phyloP scores from a whole-genome alignment of 1,140 invertebrate genomes.

The Drosophila lacertosa region DNA sequence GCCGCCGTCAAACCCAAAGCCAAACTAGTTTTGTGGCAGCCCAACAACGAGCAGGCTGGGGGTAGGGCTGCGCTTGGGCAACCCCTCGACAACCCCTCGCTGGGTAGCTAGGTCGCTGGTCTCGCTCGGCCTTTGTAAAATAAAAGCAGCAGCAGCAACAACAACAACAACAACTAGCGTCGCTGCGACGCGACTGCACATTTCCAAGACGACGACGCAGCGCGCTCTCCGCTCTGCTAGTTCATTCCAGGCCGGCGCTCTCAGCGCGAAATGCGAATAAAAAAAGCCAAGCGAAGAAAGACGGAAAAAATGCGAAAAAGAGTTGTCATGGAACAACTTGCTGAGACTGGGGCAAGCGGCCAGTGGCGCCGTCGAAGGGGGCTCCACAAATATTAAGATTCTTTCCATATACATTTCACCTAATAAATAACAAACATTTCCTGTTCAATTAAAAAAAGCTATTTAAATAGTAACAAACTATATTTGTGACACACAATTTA shows the following conservation, averaged over 20 bases:
- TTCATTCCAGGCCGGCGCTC: slow-evolving; percentile 42
- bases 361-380: slow-evolving; percentile 8
- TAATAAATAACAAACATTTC: too few species aligned
- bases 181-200: slow-evolving; percentile 31
- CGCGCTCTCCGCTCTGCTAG: slow-evolving; percentile 32
- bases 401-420: too few species aligned
- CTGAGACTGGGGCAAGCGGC: background rate
- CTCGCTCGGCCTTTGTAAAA: background rate
- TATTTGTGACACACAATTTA: too few species aligned
- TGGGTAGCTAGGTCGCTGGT: background rate
- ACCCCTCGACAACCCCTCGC: slow-evolving; percentile 28
- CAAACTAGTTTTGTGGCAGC: slow-evolving; percentile 76
- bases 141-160: slow-evolving; percentile 1
- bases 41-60: slow-evolving; percentile 24
- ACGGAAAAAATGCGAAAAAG: slow-evolving; percentile 41
- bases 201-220: slow-evolving; percentile 40
- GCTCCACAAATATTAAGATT: too few species aligned
- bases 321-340: slow-evolving; percentile 66
- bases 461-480: too few species aligned
- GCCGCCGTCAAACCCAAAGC: slow-evolving; percentile 65
- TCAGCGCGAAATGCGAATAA: slow-evolving; percentile 23
- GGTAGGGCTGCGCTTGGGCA: slow-evolving; percentile 1
- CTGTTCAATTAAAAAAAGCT: too few species aligned
- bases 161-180: slow-evolving; percentile 6
- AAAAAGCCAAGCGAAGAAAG: slow-evolving; percentile 18